Evolutionary conservation across 2,888 invertebrate genomes (phyloP), one percentile per base, ranked within the genome.

Genomic region (Hirudinaria manillensis): DNA sequence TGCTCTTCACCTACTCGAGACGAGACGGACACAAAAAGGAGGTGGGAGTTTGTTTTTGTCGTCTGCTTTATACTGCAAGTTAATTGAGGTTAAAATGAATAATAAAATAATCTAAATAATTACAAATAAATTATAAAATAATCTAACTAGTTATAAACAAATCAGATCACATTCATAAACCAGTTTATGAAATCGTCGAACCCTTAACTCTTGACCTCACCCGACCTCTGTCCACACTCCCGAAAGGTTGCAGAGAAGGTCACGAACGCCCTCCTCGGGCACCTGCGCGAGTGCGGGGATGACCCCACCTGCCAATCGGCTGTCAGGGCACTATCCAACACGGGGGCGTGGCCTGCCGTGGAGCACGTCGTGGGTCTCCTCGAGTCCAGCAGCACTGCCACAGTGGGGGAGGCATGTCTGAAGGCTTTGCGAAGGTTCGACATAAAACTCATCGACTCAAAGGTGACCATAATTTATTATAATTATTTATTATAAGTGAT

Each of bases 311-410:
- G 91, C 80, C 87, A 88, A 76, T 84, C 88, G 32, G 86, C 89
- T 80, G 86, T 92, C 51, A 87, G 91, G 74, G 90, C 90, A 0
- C 83, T 92, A 61, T 89, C 90, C 79, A 93, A 92, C 85, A 87
- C 92, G 0, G 88, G 88, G 74, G 88, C 89, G 72, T 86, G 87
- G 21, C 84, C 85, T 0, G 89, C 90, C 0, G 85, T 91, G n/a
- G 88, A 89, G 3, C 82, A 86, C 0, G 84, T 93, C 1, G 81
- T 92, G 10, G 82, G 88, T 29, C 85, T 88, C 79, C 88, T 89
- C 0, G 83, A 86, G 76, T 85, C 86, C 16, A 88, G 88, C 1
- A 87, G 85, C 16, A 86, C 86, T 71, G 85, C 88, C 51, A 87
- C 89, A 34, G 88, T 82, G 51, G 79, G 89, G 16, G 88, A 90